Evolutionary conservation across 2,113 vertebrate genomes (phyloP), one percentile per base, ranked within the genome.

Genomic region (Varanus komodoensis): DNA sequence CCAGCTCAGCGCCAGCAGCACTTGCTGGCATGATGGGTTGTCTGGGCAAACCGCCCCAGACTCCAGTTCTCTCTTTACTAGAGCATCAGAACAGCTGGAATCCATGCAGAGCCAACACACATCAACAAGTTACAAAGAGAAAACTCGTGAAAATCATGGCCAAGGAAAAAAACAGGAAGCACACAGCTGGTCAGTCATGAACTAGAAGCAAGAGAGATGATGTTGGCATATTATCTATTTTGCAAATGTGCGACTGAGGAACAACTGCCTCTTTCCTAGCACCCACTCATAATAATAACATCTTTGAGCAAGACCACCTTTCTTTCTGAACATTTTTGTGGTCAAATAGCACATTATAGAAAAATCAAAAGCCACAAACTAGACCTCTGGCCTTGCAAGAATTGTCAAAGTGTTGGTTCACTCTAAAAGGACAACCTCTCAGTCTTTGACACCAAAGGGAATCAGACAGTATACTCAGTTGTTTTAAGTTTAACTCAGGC

Each of bases 401-500:
- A 87, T 29, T n/a, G 61, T 14, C 64, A 9, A 80, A 19, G 9
- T 80, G 44, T 29, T 38, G 68, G 1, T 89, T 81, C 44, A 32
- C 82, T 89, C 61, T 17, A 44, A 71, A 83, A 89, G 23, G 67
- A 23, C 32, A 86, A 77, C 7, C 32, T 52, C 48, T 75, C 86
- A 77, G 50, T 50, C 27, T 17, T 44, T 0, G 0, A 84, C 15
- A 87, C 1, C 67, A 75, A 90, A 83, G 88, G 75, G 75, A 92
- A 80, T 81, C 1, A 64, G 86, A 84, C 50, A 0, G 2, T 81
- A 61, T 77, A 82, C 74, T 89, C 34, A 74, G 21, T 92, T 12
- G 48, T 68, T 83, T 86, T 92, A 73, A 88, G 87, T 87, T 44
- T 11, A 91, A 91, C 38, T 68, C 17, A 91, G 82, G 86, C 9